These are phyloP conservation scores for Cristatella mucedo DNA, from an alignment of 2,888 invertebrate species.

Conservation along the genomic window DNA sequence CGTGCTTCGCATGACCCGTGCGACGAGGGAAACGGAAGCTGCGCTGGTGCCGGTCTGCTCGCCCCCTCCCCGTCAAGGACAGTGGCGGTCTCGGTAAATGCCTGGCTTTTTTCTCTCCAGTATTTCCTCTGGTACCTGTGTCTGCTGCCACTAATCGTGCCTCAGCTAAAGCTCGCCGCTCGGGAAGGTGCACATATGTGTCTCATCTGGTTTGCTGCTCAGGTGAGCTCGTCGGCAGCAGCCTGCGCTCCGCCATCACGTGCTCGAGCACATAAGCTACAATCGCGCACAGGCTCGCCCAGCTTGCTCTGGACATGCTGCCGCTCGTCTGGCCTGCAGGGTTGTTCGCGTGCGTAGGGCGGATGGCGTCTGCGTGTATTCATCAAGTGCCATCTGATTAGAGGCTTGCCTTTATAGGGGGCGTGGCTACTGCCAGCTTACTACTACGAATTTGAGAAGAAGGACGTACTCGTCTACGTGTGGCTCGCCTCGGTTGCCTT, in stretches of 20 bases:
- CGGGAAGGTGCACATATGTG: slow-evolving; percentile 42
- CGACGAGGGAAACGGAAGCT: too few relatives aligned
- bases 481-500: slow-evolving; percentile 71
- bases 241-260: too few relatives aligned
- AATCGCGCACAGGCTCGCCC: too few relatives aligned
- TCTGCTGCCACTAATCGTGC: slow-evolving; percentile 50
- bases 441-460: slow-evolving; percentile 69
- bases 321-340: too few relatives aligned
- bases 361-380: neutral
- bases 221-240: slow-evolving; percentile 19
- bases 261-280: too few relatives aligned
- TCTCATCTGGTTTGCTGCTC: slow-evolving; percentile 41
- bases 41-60: too few relatives aligned
- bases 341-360: too few relatives aligned
- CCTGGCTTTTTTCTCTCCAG: slow-evolving; percentile 19
- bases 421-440: slow-evolving; percentile 82
- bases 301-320: too few relatives aligned
- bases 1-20: too few relatives aligned
- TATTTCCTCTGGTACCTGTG: slow-evolving; percentile 73
- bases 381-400: neutral
- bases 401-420: slow-evolving; percentile 41
- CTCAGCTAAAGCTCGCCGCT: slow-evolving; percentile 20
- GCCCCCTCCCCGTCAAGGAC: too few relatives aligned
- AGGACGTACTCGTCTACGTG: slow-evolving; percentile 63
- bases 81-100: too few relatives aligned